Evolutionary conservation across 1,140 invertebrate genomes (phyloP), one percentile per base, ranked within the genome.

Genomic region (Aphis craccivora): DNA sequence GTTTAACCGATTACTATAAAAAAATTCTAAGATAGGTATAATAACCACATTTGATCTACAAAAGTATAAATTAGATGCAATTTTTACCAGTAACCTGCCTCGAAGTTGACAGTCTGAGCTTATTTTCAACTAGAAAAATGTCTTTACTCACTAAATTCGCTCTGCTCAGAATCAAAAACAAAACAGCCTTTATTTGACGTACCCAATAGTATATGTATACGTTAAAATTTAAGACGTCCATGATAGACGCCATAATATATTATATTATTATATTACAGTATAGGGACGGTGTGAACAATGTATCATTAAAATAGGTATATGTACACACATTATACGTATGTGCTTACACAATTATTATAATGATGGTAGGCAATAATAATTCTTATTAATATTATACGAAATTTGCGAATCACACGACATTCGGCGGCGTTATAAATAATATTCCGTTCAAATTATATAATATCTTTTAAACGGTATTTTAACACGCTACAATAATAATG

Each of bases 401-500:
- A 76, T 76, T 76, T 76, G n/a, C 30, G 30, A 76, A 76, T 76
- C 60, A 18, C n/a, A n/a, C 60, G 60, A 67, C 30, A 76, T 76
- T 76, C 14, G n/a, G 18, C 60, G 14, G 60, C 30, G 30, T 76
- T 35, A 76, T 76, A 76, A 76, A 76, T 76, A 76, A 76, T n/a
- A 76, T 76, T 76, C 14, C 14, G 14, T 76, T 76, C 30, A n/a
- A 14, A 76, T 76, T 76, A 76, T 76, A 35, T 76, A n/a, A 76
- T 76, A 35, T 76, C 30, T 76, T 76, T n/a, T 76, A 76, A 76
- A 76, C 60, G 60, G 60, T 76, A 76, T 76, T 76, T 76, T 76
- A 76, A 76, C 60, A 76, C 14, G 60, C 60, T 76, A 76, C 60
- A 76, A 76, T 76, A 76, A 76, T 76, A 76, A 76, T 76, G 60